Base-by-base conservation (phyloP, 2,113 vertebrate genomes). In the Amblyopsis rosae region DNA sequence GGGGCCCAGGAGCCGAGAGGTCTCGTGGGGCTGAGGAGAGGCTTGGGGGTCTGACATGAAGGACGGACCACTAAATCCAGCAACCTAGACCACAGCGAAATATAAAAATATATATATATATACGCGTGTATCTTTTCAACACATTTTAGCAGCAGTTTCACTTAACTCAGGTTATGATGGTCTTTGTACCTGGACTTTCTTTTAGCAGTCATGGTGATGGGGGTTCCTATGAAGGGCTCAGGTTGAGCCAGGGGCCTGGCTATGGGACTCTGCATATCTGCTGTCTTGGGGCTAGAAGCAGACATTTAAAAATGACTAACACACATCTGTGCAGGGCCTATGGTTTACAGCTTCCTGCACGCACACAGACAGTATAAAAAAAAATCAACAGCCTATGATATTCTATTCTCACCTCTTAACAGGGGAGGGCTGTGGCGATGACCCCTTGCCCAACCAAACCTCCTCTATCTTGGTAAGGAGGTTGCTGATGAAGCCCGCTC, bases 381-480 rank as follows among this genome's bases (percentile, higher is more conserved):
- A n/a, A n/a, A n/a, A 26, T 2, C 26, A 26, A 26, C 26, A 26
- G 35, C 35, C 35, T 41, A 41, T 41, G 51, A 51, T 12, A 12
- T 32, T 53, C 1, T n/a, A 1, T 65, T 16, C 65, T 78, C 85
- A 98, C 97, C 88, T 93, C 55, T 79, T 88, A 9, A 73, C 59
- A 12, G 88, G 86, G 6, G 92, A 92, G 6, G 66, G 75, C 26
- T 75, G 79, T 0, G 67, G 84, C 41, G 89, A 89, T 60, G 81
- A 48, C 46, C 92, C 91, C 70, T 79, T 94, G 72, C 87, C 94
- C 35, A 90, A 70, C 93, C 94, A 95, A 7, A 97, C 93, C 80
- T 99, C 98, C 82, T 93, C 92, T 32, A 98, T 95, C 91, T 97
- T 99, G 62, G 91, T 92, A 51, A 98, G 79, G 0, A 98, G 93